These are phyloP conservation scores for Isotomurus palustris DNA, from an alignment of 2,888 invertebrate genomes.

Conservation along the genomic window DNA sequence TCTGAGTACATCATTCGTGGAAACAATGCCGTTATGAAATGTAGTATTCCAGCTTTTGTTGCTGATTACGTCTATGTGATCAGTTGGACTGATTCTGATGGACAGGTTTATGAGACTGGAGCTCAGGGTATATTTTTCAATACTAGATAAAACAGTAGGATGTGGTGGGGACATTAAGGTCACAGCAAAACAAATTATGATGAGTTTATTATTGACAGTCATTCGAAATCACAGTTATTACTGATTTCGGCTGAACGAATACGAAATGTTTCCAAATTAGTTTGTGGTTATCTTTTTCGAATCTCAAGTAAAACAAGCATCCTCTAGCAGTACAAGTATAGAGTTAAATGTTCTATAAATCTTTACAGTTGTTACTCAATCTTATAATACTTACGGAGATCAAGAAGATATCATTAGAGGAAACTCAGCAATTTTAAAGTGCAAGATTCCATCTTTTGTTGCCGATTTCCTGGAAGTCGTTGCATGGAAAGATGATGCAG, in stretches of 20 bases:
- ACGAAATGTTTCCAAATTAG: too few species aligned
- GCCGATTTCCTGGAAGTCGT: conserved; percentile 87
- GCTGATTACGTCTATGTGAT: conserved; percentile 68
- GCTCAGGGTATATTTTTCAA: conserved; percentile 24
- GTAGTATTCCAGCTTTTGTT: conserved; percentile 69
- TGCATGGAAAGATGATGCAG: conserved; percentile 63
- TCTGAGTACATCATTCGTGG: conserved; percentile 70
- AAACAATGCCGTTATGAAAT: conserved; percentile 67
- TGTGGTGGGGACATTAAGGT: too few species aligned
- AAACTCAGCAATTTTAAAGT: conserved; percentile 43
- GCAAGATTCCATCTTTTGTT: conserved; percentile 79
- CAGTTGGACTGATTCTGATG: conserved; percentile 66
- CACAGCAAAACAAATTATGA: too few species aligned
- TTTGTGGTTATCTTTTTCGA: background rate
- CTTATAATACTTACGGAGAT: conserved; percentile 85
- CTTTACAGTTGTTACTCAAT: conserved; percentile 74
- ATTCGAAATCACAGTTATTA: conserved; percentile 4
- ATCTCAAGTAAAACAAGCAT: background rate
- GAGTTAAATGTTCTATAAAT: background rate
- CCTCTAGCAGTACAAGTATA: background rate
- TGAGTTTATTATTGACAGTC: too few species aligned
- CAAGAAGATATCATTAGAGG: conserved; percentile 52
- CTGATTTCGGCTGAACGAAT: too few species aligned
- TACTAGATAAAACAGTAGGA: conserved; percentile 15
- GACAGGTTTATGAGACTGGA: conserved; percentile 22